A percentile compares a stretch with the other conserved stretches of the same genome.
phyloP scores from a whole-genome alignment of 2,797 vertebrate genomes.

The Thalassophryne amazonica region DNA sequence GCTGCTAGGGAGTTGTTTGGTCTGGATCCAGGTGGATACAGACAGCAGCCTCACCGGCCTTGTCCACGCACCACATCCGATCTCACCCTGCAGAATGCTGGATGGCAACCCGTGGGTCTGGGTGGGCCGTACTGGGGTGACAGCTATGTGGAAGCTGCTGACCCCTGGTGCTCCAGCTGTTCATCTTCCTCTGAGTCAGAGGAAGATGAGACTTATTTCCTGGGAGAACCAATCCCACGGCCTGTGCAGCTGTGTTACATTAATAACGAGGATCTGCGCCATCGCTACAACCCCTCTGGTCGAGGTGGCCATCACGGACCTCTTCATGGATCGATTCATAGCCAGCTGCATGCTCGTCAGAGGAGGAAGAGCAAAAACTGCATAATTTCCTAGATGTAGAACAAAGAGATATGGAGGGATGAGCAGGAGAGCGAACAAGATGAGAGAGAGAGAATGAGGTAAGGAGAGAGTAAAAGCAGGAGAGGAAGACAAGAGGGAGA shows the following conservation, averaged over 20 bases:
- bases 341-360: constrained; percentile 91
- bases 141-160: constrained; percentile 62
- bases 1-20: constrained; percentile 83
- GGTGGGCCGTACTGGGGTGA: constrained; percentile 63
- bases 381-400: constrained; percentile 87
- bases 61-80: constrained; percentile 96
- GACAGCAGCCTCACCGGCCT: constrained; percentile 85
- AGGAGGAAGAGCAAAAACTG: constrained; percentile 99
- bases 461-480: constrained; percentile 46
- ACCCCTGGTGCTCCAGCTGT: constrained; percentile 90
- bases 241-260: constrained; percentile 92
- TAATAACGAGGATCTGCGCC: constrained; percentile 92
- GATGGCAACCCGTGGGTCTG: constrained; percentile 75
- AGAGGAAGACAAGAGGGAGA: constrained; percentile 43
- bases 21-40: constrained; percentile 72
- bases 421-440: constrained; percentile 43
- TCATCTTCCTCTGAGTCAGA: constrained; percentile 95
- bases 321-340: constrained; percentile 71
- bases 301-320: constrained; percentile 76
- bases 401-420: constrained; percentile 34
- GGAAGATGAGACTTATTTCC: constrained; percentile 92
- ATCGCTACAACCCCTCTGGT: constrained; percentile 86
- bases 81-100: constrained; percentile 92
- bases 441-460: constrained; percentile 31
- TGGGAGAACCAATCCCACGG: constrained; percentile 92